These are phyloP conservation scores for Drosophila miranda DNA, from an alignment of 1,140 invertebrate species.

Conservation along the genomic window DNA sequence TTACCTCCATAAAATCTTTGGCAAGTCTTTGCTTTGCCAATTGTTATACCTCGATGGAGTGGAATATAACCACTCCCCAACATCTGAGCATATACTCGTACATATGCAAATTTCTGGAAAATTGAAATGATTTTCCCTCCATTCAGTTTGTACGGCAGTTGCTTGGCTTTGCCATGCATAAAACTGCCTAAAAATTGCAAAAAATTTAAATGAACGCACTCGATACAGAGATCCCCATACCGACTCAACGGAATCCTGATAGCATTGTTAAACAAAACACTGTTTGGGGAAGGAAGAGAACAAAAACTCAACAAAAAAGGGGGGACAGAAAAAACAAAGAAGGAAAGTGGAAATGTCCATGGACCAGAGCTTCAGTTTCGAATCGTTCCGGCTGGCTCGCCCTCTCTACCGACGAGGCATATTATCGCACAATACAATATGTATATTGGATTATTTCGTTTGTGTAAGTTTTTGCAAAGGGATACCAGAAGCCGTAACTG, in stretches of 20 bases:
- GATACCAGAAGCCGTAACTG: neutral
- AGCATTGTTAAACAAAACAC: slow-evolving; percentile 51
- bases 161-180: slow-evolving; percentile 66
- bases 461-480: slow-evolving; percentile 47
- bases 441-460: slow-evolving; percentile 72
- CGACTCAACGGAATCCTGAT: slow-evolving; percentile 22
- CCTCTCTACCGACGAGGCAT: slow-evolving; percentile 12
- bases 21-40: slow-evolving; percentile 40
- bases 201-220: slow-evolving; percentile 75
- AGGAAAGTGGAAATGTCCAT: slow-evolving; percentile 19
- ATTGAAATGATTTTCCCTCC: slow-evolving; percentile 70
- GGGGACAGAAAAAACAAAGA: slow-evolving; percentile 33
- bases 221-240: slow-evolving; percentile 18
- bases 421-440: slow-evolving; percentile 81
- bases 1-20: slow-evolving; percentile 55
- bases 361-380: slow-evolving; percentile 18
- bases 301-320: slow-evolving; percentile 8
- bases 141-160: slow-evolving; percentile 59
- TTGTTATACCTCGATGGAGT: slow-evolving; percentile 33
- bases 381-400: slow-evolving; percentile 3
- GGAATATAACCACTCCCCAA: neutral
- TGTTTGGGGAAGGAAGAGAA: no score
- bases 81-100: no score
- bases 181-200: slow-evolving; percentile 76
- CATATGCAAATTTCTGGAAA: slow-evolving; percentile 56